A percentile compares a stretch with the other conserved stretches of the same genome.
Conservation (phyloP, 1,140 invertebrate genomes). For the Dolichoris vasculosae region DNA sequence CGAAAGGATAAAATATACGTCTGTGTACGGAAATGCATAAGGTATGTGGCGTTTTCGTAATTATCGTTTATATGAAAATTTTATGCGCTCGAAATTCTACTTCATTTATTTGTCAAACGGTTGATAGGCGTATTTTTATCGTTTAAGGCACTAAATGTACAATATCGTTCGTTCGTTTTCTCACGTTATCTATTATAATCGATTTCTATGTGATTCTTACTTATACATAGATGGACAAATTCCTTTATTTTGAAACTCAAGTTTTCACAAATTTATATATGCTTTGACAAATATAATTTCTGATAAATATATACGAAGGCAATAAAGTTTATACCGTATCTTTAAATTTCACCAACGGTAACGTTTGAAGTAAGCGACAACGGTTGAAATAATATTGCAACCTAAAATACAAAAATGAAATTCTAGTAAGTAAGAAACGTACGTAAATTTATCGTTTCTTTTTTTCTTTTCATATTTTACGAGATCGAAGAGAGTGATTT, state of each 20-base stretch:
- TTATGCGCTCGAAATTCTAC: neutral
- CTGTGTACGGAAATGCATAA: neutral
- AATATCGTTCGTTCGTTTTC: neutral
- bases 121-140: constrained; percentile 7
- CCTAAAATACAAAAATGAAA: too few relatives aligned
- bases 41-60: constrained; percentile 16
- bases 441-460: too few relatives aligned
- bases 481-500: too few relatives aligned
- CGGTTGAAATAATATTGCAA: too few relatives aligned
- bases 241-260: constrained; percentile 9
- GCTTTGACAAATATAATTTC: neutral
- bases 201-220: neutral
- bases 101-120: constrained; percentile 1
- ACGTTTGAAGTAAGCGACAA: too few relatives aligned
- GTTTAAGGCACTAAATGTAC: constrained; percentile 46
- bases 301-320: neutral
- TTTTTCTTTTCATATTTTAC: too few relatives aligned
- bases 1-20: neutral
- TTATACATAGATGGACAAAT: neutral
- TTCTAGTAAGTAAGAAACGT: too few relatives aligned
- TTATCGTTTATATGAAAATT: neutral
- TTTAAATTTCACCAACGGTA: too few relatives aligned
- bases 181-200: neutral
- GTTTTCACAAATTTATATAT: neutral
- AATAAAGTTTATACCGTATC: neutral